phyloP scores from a whole-genome alignment of 2,888 invertebrate genomes.

The Cryptus viduatorius region DNA sequence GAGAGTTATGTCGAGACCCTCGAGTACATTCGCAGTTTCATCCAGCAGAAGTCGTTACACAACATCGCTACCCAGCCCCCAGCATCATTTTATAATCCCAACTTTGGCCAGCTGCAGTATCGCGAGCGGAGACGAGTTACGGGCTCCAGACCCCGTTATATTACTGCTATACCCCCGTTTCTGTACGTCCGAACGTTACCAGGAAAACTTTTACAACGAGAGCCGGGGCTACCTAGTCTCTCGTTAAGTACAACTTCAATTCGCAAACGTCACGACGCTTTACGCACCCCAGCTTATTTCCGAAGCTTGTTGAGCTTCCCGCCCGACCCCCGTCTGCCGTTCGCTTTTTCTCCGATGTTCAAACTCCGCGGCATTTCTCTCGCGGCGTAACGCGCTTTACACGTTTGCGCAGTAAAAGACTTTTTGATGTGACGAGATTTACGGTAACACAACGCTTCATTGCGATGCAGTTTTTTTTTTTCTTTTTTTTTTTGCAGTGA shows the following conservation, averaged over 20 bases:
- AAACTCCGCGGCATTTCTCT: too few species aligned
- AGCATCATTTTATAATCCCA: constrained; percentile 71
- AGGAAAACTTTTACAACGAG: constrained; percentile 56
- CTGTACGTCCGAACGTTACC: constrained; percentile 33
- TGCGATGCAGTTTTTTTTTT: too few species aligned
- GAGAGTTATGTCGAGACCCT: constrained; percentile 10
- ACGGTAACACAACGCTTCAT: too few species aligned
- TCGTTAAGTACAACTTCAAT: constrained; percentile 53
- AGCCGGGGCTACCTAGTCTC: constrained; percentile 17
- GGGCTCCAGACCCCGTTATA: constrained; percentile 48
- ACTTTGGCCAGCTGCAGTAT: constrained; percentile 68
- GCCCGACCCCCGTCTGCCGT: background rate
- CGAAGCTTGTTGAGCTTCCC: constrained; percentile 15
- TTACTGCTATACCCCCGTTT: constrained; percentile 32
- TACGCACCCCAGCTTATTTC: constrained; percentile 11
- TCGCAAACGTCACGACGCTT: constrained; percentile 46
- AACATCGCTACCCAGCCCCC: constrained; percentile 38
- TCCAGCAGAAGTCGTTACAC: constrained; percentile 60
- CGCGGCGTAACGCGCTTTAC: background rate
- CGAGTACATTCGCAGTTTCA: constrained; percentile 51
- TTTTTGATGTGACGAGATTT: background rate
- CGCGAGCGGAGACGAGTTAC: constrained; percentile 58
- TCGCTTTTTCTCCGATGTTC: background rate
- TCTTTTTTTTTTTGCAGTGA: background rate
- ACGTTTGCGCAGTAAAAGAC: background rate